These are phyloP conservation scores for Exocentrus adspersus DNA, from an alignment of 2,888 invertebrate genomes.

Conservation along the genomic window DNA sequence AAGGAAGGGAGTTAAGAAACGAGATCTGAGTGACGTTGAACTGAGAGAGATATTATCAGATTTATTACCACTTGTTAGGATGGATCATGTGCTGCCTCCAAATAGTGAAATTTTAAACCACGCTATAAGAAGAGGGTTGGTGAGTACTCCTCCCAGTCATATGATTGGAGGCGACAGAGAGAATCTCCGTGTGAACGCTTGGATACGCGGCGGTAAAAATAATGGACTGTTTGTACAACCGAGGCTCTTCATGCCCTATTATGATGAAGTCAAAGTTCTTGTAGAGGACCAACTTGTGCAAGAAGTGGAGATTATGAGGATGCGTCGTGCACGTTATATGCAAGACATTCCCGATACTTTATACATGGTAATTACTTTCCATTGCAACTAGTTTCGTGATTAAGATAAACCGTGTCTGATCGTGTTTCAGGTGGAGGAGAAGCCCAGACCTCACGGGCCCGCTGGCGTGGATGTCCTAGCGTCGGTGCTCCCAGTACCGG, in stretches of 20 bases:
- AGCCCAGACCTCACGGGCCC: slow-evolving; percentile 58
- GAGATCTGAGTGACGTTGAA: slow-evolving; percentile 86
- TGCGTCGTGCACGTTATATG: slow-evolving; percentile 69
- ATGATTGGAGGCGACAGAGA: slow-evolving; percentile 82
- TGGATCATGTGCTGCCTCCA: slow-evolving; percentile 90
- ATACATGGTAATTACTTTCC: slow-evolving; percentile 83
- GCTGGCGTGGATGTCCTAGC: slow-evolving; percentile 73
- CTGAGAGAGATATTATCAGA: slow-evolving; percentile 86
- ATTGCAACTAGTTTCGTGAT: not conserved
- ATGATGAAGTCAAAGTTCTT: slow-evolving; percentile 91
- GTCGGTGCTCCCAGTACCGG: slow-evolving; percentile 78
- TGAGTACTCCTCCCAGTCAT: slow-evolving; percentile 84
- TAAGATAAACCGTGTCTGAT: not conserved
- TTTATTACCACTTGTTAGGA: slow-evolving; percentile 83
- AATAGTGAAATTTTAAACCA: slow-evolving; percentile 82
- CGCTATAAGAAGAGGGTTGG: slow-evolving; percentile 76
- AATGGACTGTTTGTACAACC: slow-evolving; percentile 84
- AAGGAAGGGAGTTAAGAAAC: slow-evolving; percentile 83
- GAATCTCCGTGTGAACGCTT: slow-evolving; percentile 77
- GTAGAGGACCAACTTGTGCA: slow-evolving; percentile 86
- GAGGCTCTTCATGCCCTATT: slow-evolving; percentile 92
- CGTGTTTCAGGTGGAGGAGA: slow-evolving; percentile 42
- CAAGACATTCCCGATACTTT: slow-evolving; percentile 92
- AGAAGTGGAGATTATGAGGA: slow-evolving; percentile 67
- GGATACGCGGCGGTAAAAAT: slow-evolving; percentile 80